These are phyloP conservation scores for Heteromormyrus szaboi DNA, from an alignment of 2,797 vertebrate genomes.

Conservation along the genomic window DNA sequence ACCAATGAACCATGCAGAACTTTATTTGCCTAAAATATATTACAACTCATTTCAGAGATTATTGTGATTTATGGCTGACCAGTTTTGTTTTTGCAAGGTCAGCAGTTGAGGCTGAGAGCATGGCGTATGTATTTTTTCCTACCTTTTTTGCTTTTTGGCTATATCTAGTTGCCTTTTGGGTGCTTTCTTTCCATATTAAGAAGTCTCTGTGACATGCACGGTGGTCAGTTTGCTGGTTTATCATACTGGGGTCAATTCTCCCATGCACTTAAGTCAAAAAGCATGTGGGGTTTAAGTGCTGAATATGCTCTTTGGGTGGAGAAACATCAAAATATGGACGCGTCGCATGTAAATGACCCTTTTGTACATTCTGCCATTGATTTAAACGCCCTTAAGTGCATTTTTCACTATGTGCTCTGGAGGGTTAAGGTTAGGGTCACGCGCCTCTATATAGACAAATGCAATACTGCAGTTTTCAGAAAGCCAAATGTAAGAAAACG, in stretches of 20 bases:
- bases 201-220: not conserved
- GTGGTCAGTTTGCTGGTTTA: not conserved
- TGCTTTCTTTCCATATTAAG: not conserved
- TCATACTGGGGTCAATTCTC: not conserved
- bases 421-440: not conserved
- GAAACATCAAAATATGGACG: not conserved
- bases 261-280: not conserved
- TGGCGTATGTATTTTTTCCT: not conserved
- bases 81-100: not conserved
- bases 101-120: not conserved
- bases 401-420: not conserved
- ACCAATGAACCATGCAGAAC: not conserved
- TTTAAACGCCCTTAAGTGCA: not conserved
- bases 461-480: not conserved
- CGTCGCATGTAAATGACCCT: not conserved
- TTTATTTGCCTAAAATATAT: conserved; percentile 1
- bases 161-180: not conserved
- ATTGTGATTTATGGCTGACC: not conserved
- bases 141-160: not conserved
- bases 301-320: not conserved
- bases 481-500: not conserved
- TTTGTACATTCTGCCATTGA: not conserved
- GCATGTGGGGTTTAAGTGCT: not conserved
- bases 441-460: not conserved
- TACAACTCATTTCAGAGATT: not conserved